A percentile compares a stretch with the other conserved stretches of the same genome.
Evolutionary conservation across 2,888 invertebrate species (phyloP).

Genomic region (Drosophila paramelanica): DNA sequence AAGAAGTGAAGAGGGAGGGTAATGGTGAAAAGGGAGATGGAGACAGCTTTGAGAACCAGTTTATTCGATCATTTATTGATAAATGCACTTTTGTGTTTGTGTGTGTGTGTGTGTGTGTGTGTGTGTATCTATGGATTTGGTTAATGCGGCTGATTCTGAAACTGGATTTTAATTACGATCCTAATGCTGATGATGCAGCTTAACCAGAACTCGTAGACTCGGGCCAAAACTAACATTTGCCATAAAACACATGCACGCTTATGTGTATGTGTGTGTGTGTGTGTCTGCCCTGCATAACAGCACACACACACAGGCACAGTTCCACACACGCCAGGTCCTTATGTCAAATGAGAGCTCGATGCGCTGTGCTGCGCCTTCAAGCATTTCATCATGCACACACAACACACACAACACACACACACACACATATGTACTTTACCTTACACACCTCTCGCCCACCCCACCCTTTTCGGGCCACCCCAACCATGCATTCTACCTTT

Average conservation of each 20-base stretch:
- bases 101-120: not conserved
- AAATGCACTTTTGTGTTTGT: conserved; percentile 6
- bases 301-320: not conserved
- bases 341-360: conserved; percentile 33
- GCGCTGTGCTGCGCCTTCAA: conserved; percentile 40
- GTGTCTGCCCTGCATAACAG: not conserved
- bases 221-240: conserved; percentile 41
- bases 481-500: not conserved
- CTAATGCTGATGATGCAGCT: conserved; percentile 42
- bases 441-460: conserved; percentile 1
- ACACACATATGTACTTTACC: conserved; percentile 16
- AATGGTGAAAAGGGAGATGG: not conserved
- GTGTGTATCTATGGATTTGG: conserved; percentile 3
- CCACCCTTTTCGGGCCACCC: conserved; percentile 3
- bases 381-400: conserved; percentile 46
- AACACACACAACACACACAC: conserved; percentile 14
- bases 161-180: conserved; percentile 47
- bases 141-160: conserved; percentile 29
- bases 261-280: not conserved
- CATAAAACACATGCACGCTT: conserved; percentile 2
- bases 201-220: conserved; percentile 6
- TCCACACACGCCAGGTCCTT: conserved; percentile 37
- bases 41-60: conserved; percentile 25
- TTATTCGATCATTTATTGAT: conserved; percentile 11
- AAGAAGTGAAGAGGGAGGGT: not conserved